Evolutionary conservation across 37 sponge, comb jelly and placozoan species (phyloP).

Genomic region (Dysidea cf. avara): DNA sequence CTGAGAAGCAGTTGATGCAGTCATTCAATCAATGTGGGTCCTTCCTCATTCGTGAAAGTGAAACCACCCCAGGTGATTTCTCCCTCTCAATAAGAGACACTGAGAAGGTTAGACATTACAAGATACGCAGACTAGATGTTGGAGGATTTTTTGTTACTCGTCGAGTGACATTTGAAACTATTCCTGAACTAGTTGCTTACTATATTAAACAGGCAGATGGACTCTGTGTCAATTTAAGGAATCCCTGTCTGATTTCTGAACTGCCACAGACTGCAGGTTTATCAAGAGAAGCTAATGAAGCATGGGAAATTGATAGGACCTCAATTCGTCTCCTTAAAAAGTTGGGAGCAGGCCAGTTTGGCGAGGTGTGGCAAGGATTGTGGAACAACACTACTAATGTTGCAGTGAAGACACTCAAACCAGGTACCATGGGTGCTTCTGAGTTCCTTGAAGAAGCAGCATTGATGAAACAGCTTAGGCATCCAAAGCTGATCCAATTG

Average conservation of each 20-base stretch:
- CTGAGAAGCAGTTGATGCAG: no score
- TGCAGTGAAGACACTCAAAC: slow-evolving; percentile 96
- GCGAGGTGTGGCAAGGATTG: slow-evolving; percentile 94
- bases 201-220: slow-evolving; percentile 84
- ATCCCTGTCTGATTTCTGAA: slow-evolving; percentile 74
- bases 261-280: slow-evolving; percentile 91
- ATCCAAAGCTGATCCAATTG: slow-evolving; percentile 94
- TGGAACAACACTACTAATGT: slow-evolving; percentile 93
- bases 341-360: slow-evolving; percentile 93
- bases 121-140: slow-evolving; percentile 80
- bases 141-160: slow-evolving; percentile 87
- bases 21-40: no score
- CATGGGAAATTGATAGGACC: slow-evolving; percentile 91
- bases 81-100: slow-evolving; percentile 86
- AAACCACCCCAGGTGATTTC: slow-evolving; percentile 92
- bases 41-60: slow-evolving; percentile 96
- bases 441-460: slow-evolving; percentile 96
- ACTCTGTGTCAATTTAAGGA: slow-evolving; percentile 57
- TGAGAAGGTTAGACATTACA: slow-evolving; percentile 87
- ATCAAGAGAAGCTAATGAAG: slow-evolving; percentile 76
- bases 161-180: slow-evolving; percentile 63
- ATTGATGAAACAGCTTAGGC: slow-evolving; percentile 94
- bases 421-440: slow-evolving; percentile 88
- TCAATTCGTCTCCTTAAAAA: slow-evolving; percentile 60
- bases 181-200: slow-evolving; percentile 76